Evolutionary conservation across 2,113 vertebrate species (phyloP), one percentile per base, ranked within the genome.

Genomic region (Eublepharis macularius): DNA sequence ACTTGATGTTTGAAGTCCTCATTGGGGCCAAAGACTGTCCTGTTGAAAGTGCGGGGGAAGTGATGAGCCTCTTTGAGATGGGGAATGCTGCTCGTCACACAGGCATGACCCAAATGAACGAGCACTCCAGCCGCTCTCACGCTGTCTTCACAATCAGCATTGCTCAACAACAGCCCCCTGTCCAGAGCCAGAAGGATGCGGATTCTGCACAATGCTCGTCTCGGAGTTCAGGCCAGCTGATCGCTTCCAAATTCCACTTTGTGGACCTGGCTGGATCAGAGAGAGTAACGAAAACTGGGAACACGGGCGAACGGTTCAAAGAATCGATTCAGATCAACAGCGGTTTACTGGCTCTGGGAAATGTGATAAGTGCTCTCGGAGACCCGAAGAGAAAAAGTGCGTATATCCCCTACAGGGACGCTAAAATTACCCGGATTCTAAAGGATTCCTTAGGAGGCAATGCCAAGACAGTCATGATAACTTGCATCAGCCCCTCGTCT

Each of bases 181-280:
- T 85, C 83, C 90, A 90, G 29, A 84, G 76, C 84, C 90, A 75
- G 0, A 95, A 89, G 92, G 93, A 60, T 68, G 43, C 16, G n/a
- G 90, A 90, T 76, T 45, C 57, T 69, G 57, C 85, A 32, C 93
- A 93, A 81, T 87, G 91, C 76, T 82, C 87, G 77, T 83, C 90
- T 7, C 94, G 90, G 86, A 94, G 88, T 5, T 87, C 94, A 34
- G 77, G 24, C 54, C 94, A 81, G 83, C 87, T 92, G 0, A 92
- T 96, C 34, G 80, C 94, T 78, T 98, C 98, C 3, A 99, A 99
- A 87, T 97, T 99, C 92, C 97, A 97, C 82, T 97, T 99, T 94
- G 98, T 99, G 68, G 98, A 99, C 92, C 95, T 99, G 73, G 98
- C 98, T 2, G 98, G 98, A 34, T 98, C 96, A 6, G 98, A 98